Percentiles rank a stretch among this genome's conserved stretches.
Evolutionary conservation across 2,113 vertebrate species (phyloP).

Genomic region (Pygoscelis adeliae): DNA sequence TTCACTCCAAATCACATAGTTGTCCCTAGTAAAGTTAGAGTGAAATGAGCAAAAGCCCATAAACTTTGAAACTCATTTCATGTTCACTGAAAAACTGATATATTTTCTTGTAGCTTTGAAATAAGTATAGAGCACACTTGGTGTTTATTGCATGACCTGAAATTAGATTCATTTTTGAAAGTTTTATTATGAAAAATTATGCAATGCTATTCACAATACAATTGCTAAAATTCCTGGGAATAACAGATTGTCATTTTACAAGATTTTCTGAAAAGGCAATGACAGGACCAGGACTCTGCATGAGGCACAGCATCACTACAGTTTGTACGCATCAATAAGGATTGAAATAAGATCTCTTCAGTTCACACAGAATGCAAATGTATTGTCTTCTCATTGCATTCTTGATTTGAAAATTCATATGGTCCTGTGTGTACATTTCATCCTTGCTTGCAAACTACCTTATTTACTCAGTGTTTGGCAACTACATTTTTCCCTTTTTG

Average conservation of each 20-base stretch:
- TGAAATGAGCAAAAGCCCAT: slow-evolving; percentile 1
- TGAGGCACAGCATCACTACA: not conserved
- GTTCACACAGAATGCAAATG: not conserved
- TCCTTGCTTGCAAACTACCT: not conserved
- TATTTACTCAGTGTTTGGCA: not conserved
- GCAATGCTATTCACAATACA: not conserved
- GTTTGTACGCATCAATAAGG: no score
- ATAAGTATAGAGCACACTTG: not conserved
- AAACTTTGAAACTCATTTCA: slow-evolving; percentile 21
- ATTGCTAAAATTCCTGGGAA: not conserved
- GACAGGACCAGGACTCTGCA: not conserved
- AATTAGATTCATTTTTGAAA: not conserved
- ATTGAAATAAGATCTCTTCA: not conserved
- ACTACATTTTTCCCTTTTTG: not conserved
- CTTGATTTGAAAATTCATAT: not conserved
- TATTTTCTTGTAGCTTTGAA: not conserved
- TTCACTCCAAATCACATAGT: not conserved
- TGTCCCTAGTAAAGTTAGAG: not conserved
- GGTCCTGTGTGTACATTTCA: not conserved
- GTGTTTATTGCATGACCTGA: not conserved
- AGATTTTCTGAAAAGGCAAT: not conserved
- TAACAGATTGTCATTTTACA: not conserved
- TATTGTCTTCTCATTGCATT: not conserved
- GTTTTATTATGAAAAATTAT: not conserved
- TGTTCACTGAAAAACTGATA: not conserved